These are phyloP conservation scores for Sympetrum striolatum DNA, from an alignment of 2,888 invertebrate species.

Conservation along the genomic window DNA sequence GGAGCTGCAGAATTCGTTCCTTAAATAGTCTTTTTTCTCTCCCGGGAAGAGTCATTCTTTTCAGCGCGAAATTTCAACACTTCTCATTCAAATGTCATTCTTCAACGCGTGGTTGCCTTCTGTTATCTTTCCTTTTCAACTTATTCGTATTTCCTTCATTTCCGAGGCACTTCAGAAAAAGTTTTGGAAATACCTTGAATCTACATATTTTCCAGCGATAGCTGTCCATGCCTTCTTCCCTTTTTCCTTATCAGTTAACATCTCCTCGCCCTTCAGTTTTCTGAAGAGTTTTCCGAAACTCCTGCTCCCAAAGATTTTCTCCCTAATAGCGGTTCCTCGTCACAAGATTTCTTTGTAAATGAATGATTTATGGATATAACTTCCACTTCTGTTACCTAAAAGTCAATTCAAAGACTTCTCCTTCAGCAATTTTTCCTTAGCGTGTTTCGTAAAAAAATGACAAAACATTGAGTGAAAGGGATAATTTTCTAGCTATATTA, in stretches of 20 bases:
- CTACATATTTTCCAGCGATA: not conserved
- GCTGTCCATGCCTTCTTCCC: not conserved
- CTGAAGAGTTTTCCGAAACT: not conserved
- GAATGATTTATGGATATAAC: slow-evolving; percentile 32
- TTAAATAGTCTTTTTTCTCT: not conserved
- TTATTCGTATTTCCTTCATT: slow-evolving; percentile 2
- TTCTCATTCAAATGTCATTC: slow-evolving; percentile 1
- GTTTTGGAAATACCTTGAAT: slow-evolving; percentile 8
- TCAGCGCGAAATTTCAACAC: not conserved
- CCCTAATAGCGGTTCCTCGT: not conserved
- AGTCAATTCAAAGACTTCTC: not conserved
- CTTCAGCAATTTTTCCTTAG: too few relatives aligned
- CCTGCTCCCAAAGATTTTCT: not conserved
- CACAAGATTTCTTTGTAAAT: not conserved
- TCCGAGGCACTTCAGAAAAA: not conserved
- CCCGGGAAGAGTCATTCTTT: not conserved
- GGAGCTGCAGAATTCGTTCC: too few relatives aligned
- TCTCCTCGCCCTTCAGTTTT: not conserved
- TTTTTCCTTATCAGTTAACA: not conserved
- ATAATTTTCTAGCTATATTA: too few relatives aligned
- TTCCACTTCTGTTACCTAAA: not conserved
- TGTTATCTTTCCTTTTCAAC: not conserved
- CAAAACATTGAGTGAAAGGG: too few relatives aligned
- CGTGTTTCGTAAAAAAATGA: too few relatives aligned
- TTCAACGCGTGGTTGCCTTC: not conserved